Conservation (phyloP, 2,113 vertebrate genomes). For the Cyprinodon variegatus region DNA sequence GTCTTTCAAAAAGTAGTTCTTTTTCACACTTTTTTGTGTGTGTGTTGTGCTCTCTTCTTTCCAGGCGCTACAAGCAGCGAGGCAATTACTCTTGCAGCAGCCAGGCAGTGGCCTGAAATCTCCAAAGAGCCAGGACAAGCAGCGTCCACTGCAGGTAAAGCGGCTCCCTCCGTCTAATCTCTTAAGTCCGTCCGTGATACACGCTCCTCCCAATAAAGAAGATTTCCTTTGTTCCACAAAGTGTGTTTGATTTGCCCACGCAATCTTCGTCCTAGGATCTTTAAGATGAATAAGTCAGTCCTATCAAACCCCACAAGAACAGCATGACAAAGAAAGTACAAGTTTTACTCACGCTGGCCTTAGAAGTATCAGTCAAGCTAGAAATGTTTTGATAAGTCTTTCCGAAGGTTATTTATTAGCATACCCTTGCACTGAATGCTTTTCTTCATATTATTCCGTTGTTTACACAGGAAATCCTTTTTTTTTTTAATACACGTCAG, state of each 20-base stretch:
- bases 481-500: slow-evolving; percentile 51
- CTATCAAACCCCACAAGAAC: slow-evolving; percentile 41
- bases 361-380: not conserved
- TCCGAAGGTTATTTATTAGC: slow-evolving; percentile 6
- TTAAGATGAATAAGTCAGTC: slow-evolving; percentile 57
- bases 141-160: slow-evolving; percentile 98
- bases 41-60: slow-evolving; percentile 63
- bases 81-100: slow-evolving; percentile 98
- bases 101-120: slow-evolving; percentile 98
- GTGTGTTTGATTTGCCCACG: slow-evolving; percentile 80
- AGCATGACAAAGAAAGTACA: slow-evolving; percentile 35
- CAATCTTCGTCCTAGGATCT: slow-evolving; percentile 73
- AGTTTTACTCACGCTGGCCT: not conserved
- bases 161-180: slow-evolving; percentile 76
- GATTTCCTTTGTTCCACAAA: slow-evolving; percentile 79
- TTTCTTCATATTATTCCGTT: slow-evolving; percentile 12
- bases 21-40: slow-evolving; percentile 56
- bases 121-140: slow-evolving; percentile 99
- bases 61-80: slow-evolving; percentile 97
- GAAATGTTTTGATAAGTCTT: not conserved
- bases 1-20: slow-evolving; percentile 35
- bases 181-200: slow-evolving; percentile 80
- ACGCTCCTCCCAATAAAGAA: slow-evolving; percentile 70
- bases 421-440: slow-evolving; percentile 13
- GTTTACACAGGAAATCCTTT: slow-evolving; percentile 34